A percentile compares a stretch with the other conserved stretches of the same genome.
Evolutionary conservation across 2,888 invertebrate species (phyloP).

Genomic region (Tiphia femorata): DNA sequence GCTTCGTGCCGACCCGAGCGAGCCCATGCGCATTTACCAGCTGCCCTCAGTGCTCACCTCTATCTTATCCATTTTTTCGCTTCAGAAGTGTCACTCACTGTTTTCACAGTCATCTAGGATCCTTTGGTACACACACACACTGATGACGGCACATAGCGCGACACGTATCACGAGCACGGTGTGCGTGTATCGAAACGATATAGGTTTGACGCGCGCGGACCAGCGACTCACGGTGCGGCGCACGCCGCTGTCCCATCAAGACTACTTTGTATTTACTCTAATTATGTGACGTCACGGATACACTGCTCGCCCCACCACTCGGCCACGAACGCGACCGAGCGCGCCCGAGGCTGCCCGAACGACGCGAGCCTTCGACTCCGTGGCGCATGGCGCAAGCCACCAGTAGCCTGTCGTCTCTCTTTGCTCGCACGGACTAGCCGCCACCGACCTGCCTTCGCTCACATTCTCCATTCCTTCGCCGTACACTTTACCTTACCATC

Average conservation of each 20-base stretch:
- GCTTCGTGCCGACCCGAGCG: background rate
- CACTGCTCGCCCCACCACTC: slow-evolving; percentile 59
- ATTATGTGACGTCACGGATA: slow-evolving; percentile 78
- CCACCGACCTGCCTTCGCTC: too few species aligned
- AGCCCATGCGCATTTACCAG: background rate
- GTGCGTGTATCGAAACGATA: slow-evolving; percentile 49
- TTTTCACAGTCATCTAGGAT: slow-evolving; percentile 64
- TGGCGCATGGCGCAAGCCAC: slow-evolving; percentile 46
- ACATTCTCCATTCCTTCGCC: too few species aligned
- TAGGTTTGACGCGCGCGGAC: slow-evolving; percentile 60
- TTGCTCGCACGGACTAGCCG: too few species aligned
- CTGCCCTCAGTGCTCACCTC: slow-evolving; percentile 55
- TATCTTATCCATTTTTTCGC: slow-evolving; percentile 66
- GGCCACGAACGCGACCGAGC: slow-evolving; percentile 44
- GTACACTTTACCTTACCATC: too few species aligned
- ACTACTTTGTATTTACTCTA: slow-evolving; percentile 80
- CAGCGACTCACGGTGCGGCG: slow-evolving; percentile 69
- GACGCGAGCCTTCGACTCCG: slow-evolving; percentile 8
- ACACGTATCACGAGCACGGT: slow-evolving; percentile 38
- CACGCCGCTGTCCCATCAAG: slow-evolving; percentile 76
- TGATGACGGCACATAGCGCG: slow-evolving; percentile 52
- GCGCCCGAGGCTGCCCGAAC: slow-evolving; percentile 33
- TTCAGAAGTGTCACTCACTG: slow-evolving; percentile 61
- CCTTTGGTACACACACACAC: slow-evolving; percentile 56
- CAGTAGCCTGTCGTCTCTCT: slow-evolving; percentile 49